Percentiles rank a stretch among this genome's conserved stretches.
phyloP scores from a whole-genome alignment of 2,113 vertebrate genomes.

The Seriola quinqueradiata region DNA sequence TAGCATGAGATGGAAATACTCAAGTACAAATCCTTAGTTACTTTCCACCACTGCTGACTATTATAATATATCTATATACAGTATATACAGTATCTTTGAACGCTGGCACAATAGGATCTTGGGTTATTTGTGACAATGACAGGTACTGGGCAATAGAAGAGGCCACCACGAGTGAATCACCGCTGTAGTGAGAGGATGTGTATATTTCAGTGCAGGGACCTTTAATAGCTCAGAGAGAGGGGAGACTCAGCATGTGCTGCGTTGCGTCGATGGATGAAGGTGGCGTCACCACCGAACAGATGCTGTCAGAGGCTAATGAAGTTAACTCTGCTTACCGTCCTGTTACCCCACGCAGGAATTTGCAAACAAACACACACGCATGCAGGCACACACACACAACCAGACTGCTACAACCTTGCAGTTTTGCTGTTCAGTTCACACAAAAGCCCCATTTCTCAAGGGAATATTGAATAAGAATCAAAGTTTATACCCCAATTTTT shows the following conservation, averaged over 20 bases:
- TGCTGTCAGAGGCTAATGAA: slow-evolving; percentile 60
- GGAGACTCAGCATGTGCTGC: neutral
- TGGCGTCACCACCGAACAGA: slow-evolving; percentile 61
- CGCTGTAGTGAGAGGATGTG: neutral
- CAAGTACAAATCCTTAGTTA: too few relatives aligned
- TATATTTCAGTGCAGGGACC: neutral
- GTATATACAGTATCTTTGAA: neutral
- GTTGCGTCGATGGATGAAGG: neutral
- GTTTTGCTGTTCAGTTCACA: neutral
- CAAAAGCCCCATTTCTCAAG: neutral
- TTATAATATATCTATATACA: too few relatives aligned
- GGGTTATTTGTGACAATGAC: neutral
- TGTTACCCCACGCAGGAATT: neutral
- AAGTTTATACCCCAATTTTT: neutral
- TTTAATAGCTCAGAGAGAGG: neutral
- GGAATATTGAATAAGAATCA: neutral
- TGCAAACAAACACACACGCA: slow-evolving; percentile 13
- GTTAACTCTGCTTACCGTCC: slow-evolving; percentile 67
- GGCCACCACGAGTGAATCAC: neutral
- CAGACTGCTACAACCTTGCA: neutral
- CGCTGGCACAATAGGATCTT: neutral
- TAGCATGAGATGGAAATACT: too few relatives aligned
- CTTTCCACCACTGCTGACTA: too few relatives aligned
- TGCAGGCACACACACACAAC: neutral
- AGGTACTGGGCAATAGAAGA: neutral